Conservation (phyloP, 2,888 invertebrate species). For the Cephus nigrinus region DNA sequence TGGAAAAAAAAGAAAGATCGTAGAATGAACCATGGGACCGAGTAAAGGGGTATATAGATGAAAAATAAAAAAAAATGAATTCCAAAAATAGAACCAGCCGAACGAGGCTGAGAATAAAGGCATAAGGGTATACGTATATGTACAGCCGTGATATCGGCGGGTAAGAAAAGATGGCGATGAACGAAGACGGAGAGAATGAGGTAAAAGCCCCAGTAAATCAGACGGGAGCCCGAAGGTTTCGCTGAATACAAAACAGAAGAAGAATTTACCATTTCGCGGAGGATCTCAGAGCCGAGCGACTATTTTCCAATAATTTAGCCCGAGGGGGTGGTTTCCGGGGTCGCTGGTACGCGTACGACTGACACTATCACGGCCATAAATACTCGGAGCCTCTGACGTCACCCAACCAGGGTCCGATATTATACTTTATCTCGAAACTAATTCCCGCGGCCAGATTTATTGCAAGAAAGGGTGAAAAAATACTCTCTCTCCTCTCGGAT, state of each 20-base stretch:
- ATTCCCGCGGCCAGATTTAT: conserved; percentile 67
- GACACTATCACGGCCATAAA: conserved; percentile 66
- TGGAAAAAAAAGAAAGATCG: background rate
- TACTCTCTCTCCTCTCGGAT: conserved; percentile 32
- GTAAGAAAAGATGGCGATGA: background rate
- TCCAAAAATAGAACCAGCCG: background rate
- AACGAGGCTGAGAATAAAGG: background rate
- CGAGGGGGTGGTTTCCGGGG: conserved; percentile 14
- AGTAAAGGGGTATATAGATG: background rate
- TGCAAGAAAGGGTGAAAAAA: conserved; percentile 64
- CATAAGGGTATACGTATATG: no score
- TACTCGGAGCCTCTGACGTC: conserved; percentile 65
- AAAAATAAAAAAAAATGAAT: background rate
- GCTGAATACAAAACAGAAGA: conserved; percentile 55
- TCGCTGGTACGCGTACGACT: conserved; percentile 56
- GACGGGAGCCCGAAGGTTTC: conserved; percentile 43
- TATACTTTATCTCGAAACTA: conserved; percentile 67
- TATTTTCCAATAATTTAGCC: conserved; percentile 65
- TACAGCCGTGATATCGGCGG: background rate
- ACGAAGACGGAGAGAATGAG: conserved; percentile 15
- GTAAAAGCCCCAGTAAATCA: conserved; percentile 43
- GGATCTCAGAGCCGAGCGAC: conserved; percentile 40
- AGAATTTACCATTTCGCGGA: conserved; percentile 36
- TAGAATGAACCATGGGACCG: no score
- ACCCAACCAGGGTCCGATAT: conserved; percentile 64